These are phyloP conservation scores for Chrysomela aeneicollis DNA, from an alignment of 2,888 invertebrate species.

Conservation along the genomic window DNA sequence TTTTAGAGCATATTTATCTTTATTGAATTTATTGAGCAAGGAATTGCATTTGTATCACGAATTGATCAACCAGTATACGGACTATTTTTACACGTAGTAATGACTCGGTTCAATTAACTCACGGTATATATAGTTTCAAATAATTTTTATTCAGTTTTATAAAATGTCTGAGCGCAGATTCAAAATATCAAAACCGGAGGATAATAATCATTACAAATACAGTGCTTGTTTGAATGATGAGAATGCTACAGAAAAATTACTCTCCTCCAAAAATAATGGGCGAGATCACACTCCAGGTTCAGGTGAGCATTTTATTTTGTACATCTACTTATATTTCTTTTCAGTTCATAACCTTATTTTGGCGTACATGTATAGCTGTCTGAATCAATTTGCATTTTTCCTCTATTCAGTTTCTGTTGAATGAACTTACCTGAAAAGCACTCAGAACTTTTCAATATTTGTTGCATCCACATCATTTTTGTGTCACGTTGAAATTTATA, in stretches of 20 bases:
- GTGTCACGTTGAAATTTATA: no score
- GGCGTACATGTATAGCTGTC: no score
- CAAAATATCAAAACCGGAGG: constrained; percentile 69
- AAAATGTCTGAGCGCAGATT: constrained; percentile 68
- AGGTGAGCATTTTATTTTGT: constrained; percentile 33
- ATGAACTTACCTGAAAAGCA: no score
- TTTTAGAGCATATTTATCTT: constrained; percentile 33
- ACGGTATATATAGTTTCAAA: constrained; percentile 12
- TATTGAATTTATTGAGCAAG: constrained; percentile 23
- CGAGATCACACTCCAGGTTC: constrained; percentile 30
- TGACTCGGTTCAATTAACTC: background rate
- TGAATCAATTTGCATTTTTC: no score
- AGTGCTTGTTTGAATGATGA: constrained; percentile 61
- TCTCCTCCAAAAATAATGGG: constrained; percentile 42
- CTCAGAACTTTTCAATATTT: no score
- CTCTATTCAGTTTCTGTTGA: no score
- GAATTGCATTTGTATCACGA: constrained; percentile 16
- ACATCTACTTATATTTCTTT: no score
- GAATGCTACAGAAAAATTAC: constrained; percentile 49
- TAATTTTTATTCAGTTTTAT: constrained; percentile 35
- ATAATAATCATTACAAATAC: constrained; percentile 63
- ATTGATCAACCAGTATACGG: background rate
- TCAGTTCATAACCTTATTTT: no score
- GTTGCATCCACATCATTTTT: no score
- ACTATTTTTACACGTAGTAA: background rate